Evolutionary conservation across 2,797 vertebrate genomes (phyloP), one percentile per base, ranked within the genome.

Genomic region (Morus bassanus): DNA sequence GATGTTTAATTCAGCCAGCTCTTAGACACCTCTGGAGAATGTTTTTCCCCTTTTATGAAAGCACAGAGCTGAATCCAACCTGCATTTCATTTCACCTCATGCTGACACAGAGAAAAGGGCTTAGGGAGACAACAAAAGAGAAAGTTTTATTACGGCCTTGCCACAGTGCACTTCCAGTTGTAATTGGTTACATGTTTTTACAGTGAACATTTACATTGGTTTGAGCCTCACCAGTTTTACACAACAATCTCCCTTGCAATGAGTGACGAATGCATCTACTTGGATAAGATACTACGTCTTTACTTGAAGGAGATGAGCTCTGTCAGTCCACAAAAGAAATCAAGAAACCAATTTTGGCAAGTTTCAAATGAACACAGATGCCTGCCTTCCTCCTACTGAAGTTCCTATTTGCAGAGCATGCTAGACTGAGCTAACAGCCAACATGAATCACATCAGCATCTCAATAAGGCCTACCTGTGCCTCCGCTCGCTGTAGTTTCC

Each of bases 401-500:
- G 51, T 4, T 67, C 72, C 60, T 83, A 25, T 22, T 65, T 19
- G 23, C 30, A 60, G 13, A 75, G 35, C 14, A n/a, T 5, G 14
- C 59, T 63, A 64, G 39, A 59, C 22, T 11, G 31, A 90, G 43
- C 64, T 50, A 67, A 80, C 6, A 46, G n/a, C 35, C 64, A 70
- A 39, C n/a, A 39, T 6, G 27, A 83, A 75, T 46, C 45, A 25
- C 0, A 5, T 17, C 85, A 87, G 70, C n/a, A 45, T 28, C 46
- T 64, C 46, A 50, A 1, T 41, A 60, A 85, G 24, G 81, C 97
- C 91, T 95, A 99, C 99, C 99, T 97, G 99, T 99, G 86, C 99
- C 99, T 18, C 99, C 99, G 9, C 98, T 99, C 2, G 99, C 98
- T 81, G 99, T 98, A 18, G 99, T 98, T 97, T 99, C 99, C 96